Conservation (phyloP, 2,797 vertebrate species). For the Propithecus deckenii region DNA sequence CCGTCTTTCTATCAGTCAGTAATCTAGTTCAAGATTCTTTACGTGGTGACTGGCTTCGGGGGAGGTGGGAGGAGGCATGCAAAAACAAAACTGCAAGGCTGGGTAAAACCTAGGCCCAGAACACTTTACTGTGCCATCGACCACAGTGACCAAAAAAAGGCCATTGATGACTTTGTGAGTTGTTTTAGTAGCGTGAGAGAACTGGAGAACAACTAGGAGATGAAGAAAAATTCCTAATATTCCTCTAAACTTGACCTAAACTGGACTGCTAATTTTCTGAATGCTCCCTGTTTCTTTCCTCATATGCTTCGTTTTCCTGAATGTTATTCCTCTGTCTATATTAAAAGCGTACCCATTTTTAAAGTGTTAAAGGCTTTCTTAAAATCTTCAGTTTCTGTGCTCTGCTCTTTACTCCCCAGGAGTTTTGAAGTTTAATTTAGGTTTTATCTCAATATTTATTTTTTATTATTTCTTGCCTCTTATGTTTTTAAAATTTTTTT, state of each 20-base stretch:
- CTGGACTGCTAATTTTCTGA: neutral
- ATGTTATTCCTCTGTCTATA: neutral
- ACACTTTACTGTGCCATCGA: neutral
- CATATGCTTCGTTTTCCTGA: neutral
- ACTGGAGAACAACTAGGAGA: neutral
- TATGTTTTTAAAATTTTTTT: neutral
- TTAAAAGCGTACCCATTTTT: neutral
- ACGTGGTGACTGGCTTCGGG: neutral
- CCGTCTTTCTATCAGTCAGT: neutral
- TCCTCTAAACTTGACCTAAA: neutral
- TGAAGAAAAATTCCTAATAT: neutral
- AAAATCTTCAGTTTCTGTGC: neutral
- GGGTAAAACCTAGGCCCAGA: neutral
- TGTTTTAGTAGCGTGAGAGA: neutral
- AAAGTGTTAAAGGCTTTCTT: neutral
- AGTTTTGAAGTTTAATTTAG: slow-evolving; percentile 19
- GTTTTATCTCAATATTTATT: neutral
- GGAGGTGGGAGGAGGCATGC: neutral
- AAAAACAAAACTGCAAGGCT: neutral
- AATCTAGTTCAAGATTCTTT: neutral
- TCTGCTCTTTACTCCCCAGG: neutral
- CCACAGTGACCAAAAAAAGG: neutral
- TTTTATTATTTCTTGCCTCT: neutral
- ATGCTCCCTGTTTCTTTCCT: neutral
- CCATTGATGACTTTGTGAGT: neutral